Evolutionary conservation across 1,140 invertebrate species (phyloP).

Genomic region (Akabosia matsudoensis): DNA sequence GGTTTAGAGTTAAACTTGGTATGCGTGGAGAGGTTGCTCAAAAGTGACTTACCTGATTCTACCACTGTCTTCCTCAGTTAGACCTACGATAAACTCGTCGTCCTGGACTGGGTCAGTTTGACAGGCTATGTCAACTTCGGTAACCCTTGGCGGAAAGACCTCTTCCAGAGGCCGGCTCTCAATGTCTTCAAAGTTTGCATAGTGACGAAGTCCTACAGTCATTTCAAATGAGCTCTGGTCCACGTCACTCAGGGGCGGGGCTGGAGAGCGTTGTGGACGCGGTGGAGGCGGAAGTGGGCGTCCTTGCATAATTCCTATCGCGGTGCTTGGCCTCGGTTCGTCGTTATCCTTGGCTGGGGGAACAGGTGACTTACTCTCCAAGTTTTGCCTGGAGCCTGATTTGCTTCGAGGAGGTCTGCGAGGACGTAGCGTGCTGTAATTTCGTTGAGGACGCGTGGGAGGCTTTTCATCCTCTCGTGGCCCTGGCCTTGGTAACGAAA

Average conservation of each 20-base stretch:
- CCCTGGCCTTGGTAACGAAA: slow-evolving; percentile 39
- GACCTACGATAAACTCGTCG: slow-evolving; percentile 40
- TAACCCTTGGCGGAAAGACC: background rate
- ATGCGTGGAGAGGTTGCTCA: too few species aligned
- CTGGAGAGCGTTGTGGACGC: slow-evolving; percentile 34
- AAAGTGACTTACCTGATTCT: slow-evolving; percentile 38
- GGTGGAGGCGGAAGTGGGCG: slow-evolving; percentile 45
- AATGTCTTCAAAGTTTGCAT: slow-evolving; percentile 43
- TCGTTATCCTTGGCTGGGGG: background rate
- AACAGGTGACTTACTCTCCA: background rate
- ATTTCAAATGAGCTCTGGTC: slow-evolving; percentile 39
- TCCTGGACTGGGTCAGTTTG: slow-evolving; percentile 45
- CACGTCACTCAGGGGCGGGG: slow-evolving; percentile 38
- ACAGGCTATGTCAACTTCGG: slow-evolving; percentile 42
- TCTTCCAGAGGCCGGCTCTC: background rate
- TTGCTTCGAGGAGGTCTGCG: slow-evolving; percentile 40
- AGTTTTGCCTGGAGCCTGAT: background rate
- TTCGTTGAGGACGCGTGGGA: slow-evolving; percentile 43
- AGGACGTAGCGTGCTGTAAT: slow-evolving; percentile 41
- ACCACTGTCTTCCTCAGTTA: slow-evolving; percentile 24
- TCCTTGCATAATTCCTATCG: slow-evolving; percentile 41
- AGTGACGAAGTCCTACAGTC: slow-evolving; percentile 34
- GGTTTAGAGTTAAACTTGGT: too few species aligned
- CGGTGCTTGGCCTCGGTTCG: slow-evolving; percentile 34
- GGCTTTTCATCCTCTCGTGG: slow-evolving; percentile 44